Evolutionary conservation across 2,888 invertebrate species (phyloP).

Genomic region (Trachelus iudaicus): DNA sequence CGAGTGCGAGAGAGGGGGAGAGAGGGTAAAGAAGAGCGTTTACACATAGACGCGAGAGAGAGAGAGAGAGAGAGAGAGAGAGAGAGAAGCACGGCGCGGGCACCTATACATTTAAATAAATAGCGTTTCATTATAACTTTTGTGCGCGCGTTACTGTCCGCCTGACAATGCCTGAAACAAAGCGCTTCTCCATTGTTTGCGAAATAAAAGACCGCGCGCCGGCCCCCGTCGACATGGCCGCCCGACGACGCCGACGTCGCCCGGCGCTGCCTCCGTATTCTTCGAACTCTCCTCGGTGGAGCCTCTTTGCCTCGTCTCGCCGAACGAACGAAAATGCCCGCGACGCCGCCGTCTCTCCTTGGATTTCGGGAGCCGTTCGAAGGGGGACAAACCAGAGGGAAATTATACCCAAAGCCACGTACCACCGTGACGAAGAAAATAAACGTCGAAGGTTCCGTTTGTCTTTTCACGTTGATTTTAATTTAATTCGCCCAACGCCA

Average conservation of each 20-base stretch:
- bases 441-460: too few relatives aligned
- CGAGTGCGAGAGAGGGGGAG: conserved; percentile 5
- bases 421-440: too few relatives aligned
- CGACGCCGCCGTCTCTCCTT: too few relatives aligned
- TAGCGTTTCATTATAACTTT: conserved; percentile 65
- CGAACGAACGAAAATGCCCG: too few relatives aligned
- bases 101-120: conserved; percentile 63
- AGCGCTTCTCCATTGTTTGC: conserved; percentile 60
- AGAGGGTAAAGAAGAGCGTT: background rate
- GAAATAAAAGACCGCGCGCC: conserved; percentile 61
- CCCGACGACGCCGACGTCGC: conserved; percentile 29
- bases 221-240: conserved; percentile 52
- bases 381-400: too few relatives aligned
- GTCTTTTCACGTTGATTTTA: too few relatives aligned
- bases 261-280: conserved; percentile 24
- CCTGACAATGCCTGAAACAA: conserved; percentile 63
- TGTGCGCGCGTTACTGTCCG: conserved; percentile 60
- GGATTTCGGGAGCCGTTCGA: too few relatives aligned
- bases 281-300: background rate
- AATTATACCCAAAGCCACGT: too few relatives aligned
- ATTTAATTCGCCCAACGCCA: too few relatives aligned
- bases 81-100: conserved; percentile 25
- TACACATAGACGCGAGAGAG: background rate
- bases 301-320: too few relatives aligned
- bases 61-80: too few relatives aligned